Conservation (phyloP, 23 tunicate species). For the Trididemnum clinides region DNA sequence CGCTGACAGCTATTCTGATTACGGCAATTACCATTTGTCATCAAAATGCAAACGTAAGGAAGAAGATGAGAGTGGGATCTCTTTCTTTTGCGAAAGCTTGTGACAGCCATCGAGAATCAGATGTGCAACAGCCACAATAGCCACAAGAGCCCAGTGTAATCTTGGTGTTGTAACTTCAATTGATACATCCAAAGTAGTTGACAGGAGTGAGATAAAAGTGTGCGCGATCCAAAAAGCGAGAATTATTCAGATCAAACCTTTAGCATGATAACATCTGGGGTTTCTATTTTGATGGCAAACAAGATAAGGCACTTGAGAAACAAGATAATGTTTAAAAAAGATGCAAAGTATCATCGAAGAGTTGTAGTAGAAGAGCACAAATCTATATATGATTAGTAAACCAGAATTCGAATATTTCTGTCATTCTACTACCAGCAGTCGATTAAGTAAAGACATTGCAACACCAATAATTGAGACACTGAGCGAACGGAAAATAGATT, state of each 20-base stretch:
- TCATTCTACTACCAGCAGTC: neutral
- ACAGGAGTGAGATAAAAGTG: neutral
- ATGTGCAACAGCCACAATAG: neutral
- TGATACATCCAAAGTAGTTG: no score
- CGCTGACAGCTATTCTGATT: neutral
- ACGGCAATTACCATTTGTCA: no score
- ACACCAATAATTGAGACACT: neutral
- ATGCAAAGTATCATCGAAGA: neutral
- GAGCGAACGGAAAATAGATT: neutral
- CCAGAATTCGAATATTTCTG: no score
- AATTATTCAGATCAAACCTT: neutral
- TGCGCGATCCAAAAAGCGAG: neutral
- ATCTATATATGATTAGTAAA: no score
- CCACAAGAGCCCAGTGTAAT: neutral
- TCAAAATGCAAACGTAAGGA: neutral
- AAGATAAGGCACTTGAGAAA: no score
- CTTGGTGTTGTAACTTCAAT: neutral
- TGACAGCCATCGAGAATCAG: neutral
- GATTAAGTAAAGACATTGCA: neutral
- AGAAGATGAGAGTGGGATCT: neutral
- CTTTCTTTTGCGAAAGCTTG: neutral
- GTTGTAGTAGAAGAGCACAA: no score
- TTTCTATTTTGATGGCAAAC: no score
- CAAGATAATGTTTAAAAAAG: neutral
- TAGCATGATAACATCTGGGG: neutral